A percentile compares a stretch with the other conserved stretches of the same genome.
phyloP scores from a whole-genome alignment of 2,113 vertebrate species.

The Picathartes gymnocephalus region DNA sequence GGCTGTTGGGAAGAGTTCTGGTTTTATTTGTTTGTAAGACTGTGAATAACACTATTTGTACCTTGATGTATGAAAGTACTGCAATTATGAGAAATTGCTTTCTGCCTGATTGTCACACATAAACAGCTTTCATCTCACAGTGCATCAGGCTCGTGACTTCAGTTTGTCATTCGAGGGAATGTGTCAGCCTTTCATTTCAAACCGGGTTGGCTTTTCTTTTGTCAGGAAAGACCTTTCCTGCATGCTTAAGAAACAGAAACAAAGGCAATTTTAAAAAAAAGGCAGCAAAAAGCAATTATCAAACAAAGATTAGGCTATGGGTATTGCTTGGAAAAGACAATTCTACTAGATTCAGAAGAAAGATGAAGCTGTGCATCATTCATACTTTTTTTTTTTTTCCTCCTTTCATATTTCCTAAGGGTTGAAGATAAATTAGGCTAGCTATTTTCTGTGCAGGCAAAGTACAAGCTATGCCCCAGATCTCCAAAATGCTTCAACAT shows the following conservation, averaged over 20 bases:
- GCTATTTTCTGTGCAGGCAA: conserved; percentile 17
- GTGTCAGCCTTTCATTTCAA: conserved; percentile 41
- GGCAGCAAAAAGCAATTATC: conserved; percentile 9
- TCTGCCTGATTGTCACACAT: not conserved
- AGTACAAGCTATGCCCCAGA: conserved; percentile 23
- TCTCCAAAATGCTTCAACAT: conserved; percentile 22
- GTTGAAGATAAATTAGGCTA: conserved; percentile 34
- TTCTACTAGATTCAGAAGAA: not conserved
- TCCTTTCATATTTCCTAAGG: conserved; percentile 17
- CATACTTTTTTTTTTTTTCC: not conserved
- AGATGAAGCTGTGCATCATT: conserved; percentile 24
- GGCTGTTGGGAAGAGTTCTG: not conserved
- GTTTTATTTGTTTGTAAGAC: not conserved
- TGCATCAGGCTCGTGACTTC: not conserved
- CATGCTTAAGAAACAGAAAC: not conserved
- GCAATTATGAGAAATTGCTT: conserved; percentile 10
- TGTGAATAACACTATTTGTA: conserved; percentile 25
- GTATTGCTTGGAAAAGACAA: conserved; percentile 2
- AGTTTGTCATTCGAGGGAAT: not conserved
- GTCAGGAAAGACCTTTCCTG: conserved; percentile 19
- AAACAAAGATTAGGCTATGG: not conserved
- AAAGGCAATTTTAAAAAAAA: conserved; percentile 17
- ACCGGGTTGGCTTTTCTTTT: not conserved
- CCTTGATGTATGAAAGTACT: conserved; percentile 27
- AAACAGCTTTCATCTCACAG: not conserved